Evolutionary conservation across 1,140 invertebrate genomes (phyloP).

Genomic region (Trichonephila clavipes): DNA sequence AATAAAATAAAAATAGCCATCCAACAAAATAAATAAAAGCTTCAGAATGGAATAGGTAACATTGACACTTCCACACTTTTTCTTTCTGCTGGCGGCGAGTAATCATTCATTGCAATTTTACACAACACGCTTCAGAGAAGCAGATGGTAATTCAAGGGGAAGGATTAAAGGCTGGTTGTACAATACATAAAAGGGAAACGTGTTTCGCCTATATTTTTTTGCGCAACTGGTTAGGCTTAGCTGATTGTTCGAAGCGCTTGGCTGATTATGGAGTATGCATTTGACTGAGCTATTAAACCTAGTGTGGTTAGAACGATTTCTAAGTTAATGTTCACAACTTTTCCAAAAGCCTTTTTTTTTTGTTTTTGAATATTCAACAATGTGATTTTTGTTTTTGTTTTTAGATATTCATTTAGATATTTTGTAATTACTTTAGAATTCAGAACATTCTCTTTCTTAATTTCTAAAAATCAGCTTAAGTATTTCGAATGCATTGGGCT

Average conservation of each 20-base stretch:
- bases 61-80: neutral
- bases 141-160: neutral
- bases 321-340: neutral
- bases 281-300: neutral
- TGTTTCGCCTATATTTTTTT: slow-evolving; percentile 2
- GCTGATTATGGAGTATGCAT: neutral
- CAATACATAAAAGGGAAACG: neutral
- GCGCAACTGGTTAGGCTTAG: neutral
- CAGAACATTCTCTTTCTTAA: neutral
- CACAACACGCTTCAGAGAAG: neutral
- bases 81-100: neutral
- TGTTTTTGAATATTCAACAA: too few relatives aligned
- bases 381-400: too few relatives aligned
- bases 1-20: too few relatives aligned
- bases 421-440: neutral
- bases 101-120: neutral
- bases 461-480: neutral
- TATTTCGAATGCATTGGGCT: too few relatives aligned
- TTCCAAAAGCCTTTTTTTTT: too few relatives aligned
- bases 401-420: too few relatives aligned
- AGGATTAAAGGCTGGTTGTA: neutral
- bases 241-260: neutral
- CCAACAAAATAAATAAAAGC: too few relatives aligned
- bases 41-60: too few relatives aligned
- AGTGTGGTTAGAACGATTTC: neutral